A percentile compares a stretch with the other conserved stretches of the same genome.
phyloP scores from a whole-genome alignment of 92 coral and sea anemone genomes.

The Epizoanthus scotinus region DNA sequence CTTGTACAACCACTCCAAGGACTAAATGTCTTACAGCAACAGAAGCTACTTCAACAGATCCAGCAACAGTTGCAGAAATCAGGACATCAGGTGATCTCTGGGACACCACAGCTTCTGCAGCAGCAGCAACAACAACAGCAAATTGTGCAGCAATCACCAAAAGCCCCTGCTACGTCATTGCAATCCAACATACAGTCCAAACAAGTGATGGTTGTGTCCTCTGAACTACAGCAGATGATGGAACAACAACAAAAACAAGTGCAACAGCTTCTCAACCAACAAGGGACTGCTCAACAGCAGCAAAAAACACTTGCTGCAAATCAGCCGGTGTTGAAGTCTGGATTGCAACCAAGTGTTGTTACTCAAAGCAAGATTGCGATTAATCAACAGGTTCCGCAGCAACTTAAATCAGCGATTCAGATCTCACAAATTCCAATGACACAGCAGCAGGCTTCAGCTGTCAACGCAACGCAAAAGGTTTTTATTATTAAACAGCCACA shows the following conservation, averaged over 20 bases:
- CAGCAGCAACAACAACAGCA: slow-evolving; percentile 32
- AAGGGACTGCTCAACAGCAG: slow-evolving; percentile 37
- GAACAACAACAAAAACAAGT: slow-evolving; percentile 50
- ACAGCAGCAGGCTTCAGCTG: slow-evolving; percentile 51
- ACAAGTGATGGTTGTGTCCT: slow-evolving; percentile 28
- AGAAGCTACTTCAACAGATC: slow-evolving; percentile 55
- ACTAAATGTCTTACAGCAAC: slow-evolving; percentile 22
- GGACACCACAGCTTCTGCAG: slow-evolving; percentile 29
- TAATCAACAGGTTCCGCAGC: background rate
- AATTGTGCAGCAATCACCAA: slow-evolving; percentile 1
- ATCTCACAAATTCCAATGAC: slow-evolving; percentile 49
- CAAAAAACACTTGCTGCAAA: slow-evolving; percentile 42
- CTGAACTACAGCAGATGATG: slow-evolving; percentile 34
- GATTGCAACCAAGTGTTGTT: slow-evolving; percentile 35
- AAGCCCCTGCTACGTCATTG: background rate
- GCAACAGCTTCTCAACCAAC: slow-evolving; percentile 55
- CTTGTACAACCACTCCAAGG: slow-evolving; percentile 24
- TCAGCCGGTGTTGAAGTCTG: slow-evolving; percentile 50
- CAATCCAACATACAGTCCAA: slow-evolving; percentile 19
- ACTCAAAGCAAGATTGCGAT: slow-evolving; percentile 21
- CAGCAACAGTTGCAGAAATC: slow-evolving; percentile 60
- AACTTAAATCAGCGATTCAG: slow-evolving; percentile 53
- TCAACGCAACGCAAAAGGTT: slow-evolving; percentile 81
- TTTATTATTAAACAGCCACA: slow-evolving; percentile 92
- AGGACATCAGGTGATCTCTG: slow-evolving; percentile 15